These are phyloP conservation scores for Isaurus tuberculatus DNA, from an alignment of 92 coral and sea anemone genomes.

Conservation along the genomic window DNA sequence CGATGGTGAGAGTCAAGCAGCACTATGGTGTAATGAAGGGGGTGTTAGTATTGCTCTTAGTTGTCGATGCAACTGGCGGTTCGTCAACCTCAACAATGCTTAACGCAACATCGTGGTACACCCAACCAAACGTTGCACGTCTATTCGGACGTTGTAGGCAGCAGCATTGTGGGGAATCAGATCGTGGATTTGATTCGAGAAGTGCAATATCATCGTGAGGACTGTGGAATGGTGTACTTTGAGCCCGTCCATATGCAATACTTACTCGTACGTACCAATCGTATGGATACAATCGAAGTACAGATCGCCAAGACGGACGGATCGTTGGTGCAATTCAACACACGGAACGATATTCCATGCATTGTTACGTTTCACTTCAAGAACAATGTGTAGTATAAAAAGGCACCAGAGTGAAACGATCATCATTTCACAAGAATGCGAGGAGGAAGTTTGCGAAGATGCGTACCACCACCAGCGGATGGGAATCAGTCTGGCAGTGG, in stretches of 20 bases:
- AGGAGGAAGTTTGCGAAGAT: constrained; percentile 21
- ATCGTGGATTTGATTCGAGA: constrained; percentile 27
- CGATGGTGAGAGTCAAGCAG: neutral
- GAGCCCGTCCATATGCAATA: constrained; percentile 38
- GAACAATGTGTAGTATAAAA: constrained; percentile 1
- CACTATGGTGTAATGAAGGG: neutral
- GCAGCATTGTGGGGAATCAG: constrained; percentile 13
- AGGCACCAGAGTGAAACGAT: neutral
- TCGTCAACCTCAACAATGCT: constrained; percentile 7
- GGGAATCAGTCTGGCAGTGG: constrained; percentile 3
- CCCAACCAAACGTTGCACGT: neutral
- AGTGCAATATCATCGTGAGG: neutral
- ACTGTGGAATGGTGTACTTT: neutral
- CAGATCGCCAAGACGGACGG: constrained; percentile 15
- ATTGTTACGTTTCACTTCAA: constrained; percentile 26
- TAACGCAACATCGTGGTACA: neutral
- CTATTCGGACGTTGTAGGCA: neutral
- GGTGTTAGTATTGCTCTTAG: neutral
- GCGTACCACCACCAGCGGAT: constrained; percentile 10
- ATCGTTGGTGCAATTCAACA: neutral
- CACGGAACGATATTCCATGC: neutral
- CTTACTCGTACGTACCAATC: constrained; percentile 6
- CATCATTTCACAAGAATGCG: neutral
- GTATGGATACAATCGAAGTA: constrained; percentile 5
- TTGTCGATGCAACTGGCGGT: constrained; percentile 31